Evolutionary conservation across 2,888 invertebrate genomes (phyloP), one percentile per base, ranked within the genome.

Genomic region (Scelioninae gen. 1): DNA sequence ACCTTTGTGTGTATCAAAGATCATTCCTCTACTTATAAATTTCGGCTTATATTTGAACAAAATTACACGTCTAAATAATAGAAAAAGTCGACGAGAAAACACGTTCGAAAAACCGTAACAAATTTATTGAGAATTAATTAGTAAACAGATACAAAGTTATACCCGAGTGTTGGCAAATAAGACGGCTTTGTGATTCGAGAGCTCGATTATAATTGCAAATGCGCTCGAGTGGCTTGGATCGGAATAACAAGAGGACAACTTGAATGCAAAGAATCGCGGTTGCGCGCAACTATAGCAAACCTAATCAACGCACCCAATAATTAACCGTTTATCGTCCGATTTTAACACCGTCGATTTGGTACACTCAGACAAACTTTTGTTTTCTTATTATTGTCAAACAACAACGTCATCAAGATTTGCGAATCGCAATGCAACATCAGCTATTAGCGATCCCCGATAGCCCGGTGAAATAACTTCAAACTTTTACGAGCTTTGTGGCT

Each of bases 401-500:
- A n/a, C n/a, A n/a, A n/a, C n/a, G n/a, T n/a, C n/a, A n/a, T n/a
- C n/a, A n/a, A n/a, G n/a, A 5, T 10, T 15, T 8, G 4, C 15
- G 15, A 15, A 15, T 45, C 11, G 15, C 45, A 45, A 45, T 8
- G 15, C n/a, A n/a, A n/a, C 5, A 45, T 15, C 5, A 31, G 53
- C 15, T 55, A 55, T 55, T 32, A 49, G 23, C 23, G 32, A 71
- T 49, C 15, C 53, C 45, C 40, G 56, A 72, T 71, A 65, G 34
- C 9, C 71, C 23, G 51, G 40, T 45, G 29, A 32, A 65, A 76
- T 63, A 76, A 66, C 60, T 82, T 66, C 38, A 55, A 72, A 78
- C 32, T 66, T 77, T 71, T 82, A 76, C 56, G 53, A 82, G 72
- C 82, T 71, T 77, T 71, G 76, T 47, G 66, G 60, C 65, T 75